Conservation (phyloP, 2,797 vertebrate species). For the Sciurus carolinensis region DNA sequence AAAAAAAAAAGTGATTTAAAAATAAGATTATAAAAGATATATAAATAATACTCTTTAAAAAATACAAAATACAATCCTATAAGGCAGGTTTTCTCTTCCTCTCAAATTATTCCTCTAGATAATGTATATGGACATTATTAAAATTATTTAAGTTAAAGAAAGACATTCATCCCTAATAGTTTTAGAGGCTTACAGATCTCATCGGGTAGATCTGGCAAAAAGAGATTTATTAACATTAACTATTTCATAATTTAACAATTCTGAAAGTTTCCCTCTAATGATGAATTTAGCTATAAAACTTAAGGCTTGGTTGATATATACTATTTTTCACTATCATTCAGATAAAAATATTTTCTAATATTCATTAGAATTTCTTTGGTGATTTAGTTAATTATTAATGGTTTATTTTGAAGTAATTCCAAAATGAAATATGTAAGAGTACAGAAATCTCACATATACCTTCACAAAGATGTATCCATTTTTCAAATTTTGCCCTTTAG, state of each 20-base stretch:
- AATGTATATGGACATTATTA: background rate
- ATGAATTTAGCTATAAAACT: background rate
- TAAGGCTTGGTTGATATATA: background rate
- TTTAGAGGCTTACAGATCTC: background rate
- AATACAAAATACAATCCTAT: background rate
- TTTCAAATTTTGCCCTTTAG: slow-evolving; percentile 8
- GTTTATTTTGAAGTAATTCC: background rate
- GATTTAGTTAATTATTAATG: slow-evolving; percentile 30
- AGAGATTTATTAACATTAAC: background rate
- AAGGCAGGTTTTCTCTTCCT: background rate
- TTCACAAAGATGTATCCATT: background rate
- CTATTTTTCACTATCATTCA: slow-evolving; percentile 19
- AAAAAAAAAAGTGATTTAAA: background rate
- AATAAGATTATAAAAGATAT: slow-evolving; percentile 2
- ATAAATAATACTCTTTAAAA: background rate
- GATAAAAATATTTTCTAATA: background rate
- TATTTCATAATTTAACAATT: slow-evolving; percentile 22
- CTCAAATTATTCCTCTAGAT: background rate
- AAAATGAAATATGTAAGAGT: background rate
- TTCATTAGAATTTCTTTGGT: background rate
- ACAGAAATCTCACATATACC: background rate
- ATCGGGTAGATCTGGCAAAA: slow-evolving; percentile 50
- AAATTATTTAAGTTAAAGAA: slow-evolving; percentile 3
- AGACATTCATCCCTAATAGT: background rate
- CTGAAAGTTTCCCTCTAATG: background rate